Conservation (phyloP, 2,113 vertebrate genomes). For the Oncorhynchus clarkii region DNA sequence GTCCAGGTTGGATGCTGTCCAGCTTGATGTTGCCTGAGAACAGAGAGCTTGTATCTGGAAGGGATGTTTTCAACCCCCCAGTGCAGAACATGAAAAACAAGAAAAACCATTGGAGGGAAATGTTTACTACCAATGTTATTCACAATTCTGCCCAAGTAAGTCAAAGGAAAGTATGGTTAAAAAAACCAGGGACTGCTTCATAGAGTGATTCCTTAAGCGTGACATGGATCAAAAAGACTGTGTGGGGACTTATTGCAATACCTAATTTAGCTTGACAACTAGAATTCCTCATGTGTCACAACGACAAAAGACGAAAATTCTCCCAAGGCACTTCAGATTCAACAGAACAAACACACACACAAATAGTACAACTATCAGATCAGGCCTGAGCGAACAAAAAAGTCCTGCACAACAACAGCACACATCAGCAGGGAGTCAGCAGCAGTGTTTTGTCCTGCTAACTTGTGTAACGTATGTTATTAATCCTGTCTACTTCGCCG, state of each 20-base stretch:
- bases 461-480: not conserved
- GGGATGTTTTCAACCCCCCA: not conserved
- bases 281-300: not conserved
- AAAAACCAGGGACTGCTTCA: not conserved
- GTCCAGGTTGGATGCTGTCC: too few species aligned
- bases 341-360: not conserved
- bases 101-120: not conserved
- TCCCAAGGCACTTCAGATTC: not conserved
- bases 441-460: slow-evolving; percentile 1
- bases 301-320: not conserved
- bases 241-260: not conserved
- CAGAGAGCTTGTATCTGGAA: not conserved
- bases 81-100: not conserved
- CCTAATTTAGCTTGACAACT: not conserved
- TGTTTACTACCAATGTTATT: not conserved
- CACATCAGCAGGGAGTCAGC: slow-evolving; percentile 39
- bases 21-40: too few species aligned
- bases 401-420: slow-evolving; percentile 13
- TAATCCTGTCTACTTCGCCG: not conserved
- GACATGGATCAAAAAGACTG: not conserved
- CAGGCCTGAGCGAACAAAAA: not conserved
- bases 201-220: not conserved
- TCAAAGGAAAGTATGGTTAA: not conserved
- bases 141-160: not conserved
- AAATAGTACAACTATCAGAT: not conserved